Percentiles rank a stretch among this genome's conserved stretches.
phyloP scores from a whole-genome alignment of 1,140 invertebrate species.

The Coenobita brevimanus region DNA sequence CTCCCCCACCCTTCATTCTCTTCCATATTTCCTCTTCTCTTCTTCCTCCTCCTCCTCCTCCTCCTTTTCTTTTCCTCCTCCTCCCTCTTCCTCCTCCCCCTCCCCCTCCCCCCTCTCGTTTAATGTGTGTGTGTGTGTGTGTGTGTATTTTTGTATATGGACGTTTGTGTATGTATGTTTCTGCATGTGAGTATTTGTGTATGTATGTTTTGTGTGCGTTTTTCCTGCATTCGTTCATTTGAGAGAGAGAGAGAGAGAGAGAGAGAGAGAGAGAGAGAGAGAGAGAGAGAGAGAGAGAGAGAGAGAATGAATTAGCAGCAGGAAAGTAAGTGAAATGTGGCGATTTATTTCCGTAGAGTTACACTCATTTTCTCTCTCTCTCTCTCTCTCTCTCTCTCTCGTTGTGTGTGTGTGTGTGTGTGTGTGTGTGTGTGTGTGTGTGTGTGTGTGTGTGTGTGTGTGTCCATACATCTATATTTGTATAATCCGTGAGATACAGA shows the following conservation, averaged over 20 bases:
- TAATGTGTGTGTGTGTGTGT: no score
- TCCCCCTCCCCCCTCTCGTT: no score
- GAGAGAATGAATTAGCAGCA: neutral
- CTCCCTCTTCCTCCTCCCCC: no score
- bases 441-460: neutral
- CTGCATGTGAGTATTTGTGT: neutral
- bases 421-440: neutral
- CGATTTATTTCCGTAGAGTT: no score
- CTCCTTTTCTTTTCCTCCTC: no score
- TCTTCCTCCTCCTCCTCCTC: no score
- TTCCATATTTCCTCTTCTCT: no score
- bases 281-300: slow-evolving; percentile 13
- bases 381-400: neutral
- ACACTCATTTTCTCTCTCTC: neutral
- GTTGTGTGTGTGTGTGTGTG: neutral
- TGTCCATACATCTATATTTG: neutral
- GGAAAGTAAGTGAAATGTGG: neutral
- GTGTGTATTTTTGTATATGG: no score
- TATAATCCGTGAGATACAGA: neutral
- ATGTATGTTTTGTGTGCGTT: neutral
- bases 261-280: neutral
- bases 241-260: slow-evolving; percentile 19
- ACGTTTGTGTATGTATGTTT: no score
- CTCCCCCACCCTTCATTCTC: no score
- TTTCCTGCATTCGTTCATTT: no score